These are phyloP conservation scores for Nephrotoma guestfalica DNA, from an alignment of 2,888 invertebrate species.

Conservation along the genomic window DNA sequence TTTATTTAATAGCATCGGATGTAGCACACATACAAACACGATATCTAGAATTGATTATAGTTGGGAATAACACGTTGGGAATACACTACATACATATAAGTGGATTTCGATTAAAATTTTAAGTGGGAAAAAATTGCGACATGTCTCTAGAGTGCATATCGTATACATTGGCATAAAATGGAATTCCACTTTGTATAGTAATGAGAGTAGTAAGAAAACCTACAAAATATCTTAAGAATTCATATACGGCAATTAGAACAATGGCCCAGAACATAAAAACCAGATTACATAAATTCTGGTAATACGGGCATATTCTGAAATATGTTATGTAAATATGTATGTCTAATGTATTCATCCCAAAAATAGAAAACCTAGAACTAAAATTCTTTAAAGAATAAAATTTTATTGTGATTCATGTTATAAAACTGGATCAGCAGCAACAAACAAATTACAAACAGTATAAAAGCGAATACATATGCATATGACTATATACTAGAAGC, in stretches of 20 bases:
- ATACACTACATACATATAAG: neutral
- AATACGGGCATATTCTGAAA: neutral
- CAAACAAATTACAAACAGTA: neutral
- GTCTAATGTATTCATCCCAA: neutral
- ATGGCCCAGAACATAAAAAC: neutral
- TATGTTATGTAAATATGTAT: too few species aligned
- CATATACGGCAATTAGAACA: neutral
- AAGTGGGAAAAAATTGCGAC: neutral
- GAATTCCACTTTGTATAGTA: neutral
- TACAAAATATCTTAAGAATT: neutral
- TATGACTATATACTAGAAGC: neutral
- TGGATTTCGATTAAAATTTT: neutral
- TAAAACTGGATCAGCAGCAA: neutral
- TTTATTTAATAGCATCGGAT: neutral
- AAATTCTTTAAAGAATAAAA: neutral
- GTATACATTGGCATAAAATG: neutral
- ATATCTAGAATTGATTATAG: neutral
- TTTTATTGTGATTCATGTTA: neutral
- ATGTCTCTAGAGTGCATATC: neutral
- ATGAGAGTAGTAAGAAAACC: neutral
- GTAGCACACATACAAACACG: neutral
- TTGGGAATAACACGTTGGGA: neutral
- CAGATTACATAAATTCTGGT: neutral
- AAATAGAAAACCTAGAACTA: too few species aligned
- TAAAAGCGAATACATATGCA: neutral